Percentiles rank a stretch among this genome's conserved stretches.
Conservation (phyloP, 2,797 vertebrate species). For the Nannoperca australis region DNA sequence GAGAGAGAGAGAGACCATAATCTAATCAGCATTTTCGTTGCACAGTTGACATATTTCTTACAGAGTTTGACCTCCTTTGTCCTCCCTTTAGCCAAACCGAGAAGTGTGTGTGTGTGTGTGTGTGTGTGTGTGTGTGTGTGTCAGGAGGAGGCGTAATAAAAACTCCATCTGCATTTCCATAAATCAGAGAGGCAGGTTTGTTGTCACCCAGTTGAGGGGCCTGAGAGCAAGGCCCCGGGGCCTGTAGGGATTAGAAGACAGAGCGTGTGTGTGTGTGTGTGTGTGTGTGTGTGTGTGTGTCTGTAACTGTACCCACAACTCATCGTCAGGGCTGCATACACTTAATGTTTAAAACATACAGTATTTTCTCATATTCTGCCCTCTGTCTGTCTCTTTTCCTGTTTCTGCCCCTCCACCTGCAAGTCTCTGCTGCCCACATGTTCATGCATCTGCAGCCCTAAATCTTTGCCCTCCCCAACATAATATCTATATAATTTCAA, state of each 20-base stretch:
- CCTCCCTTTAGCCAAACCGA: conserved; percentile 38
- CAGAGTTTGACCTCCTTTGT: conserved; percentile 67
- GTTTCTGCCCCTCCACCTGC: conserved; percentile 10
- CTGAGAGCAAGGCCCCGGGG: conserved; percentile 76
- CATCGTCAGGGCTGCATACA: conserved; percentile 68
- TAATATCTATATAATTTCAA: background rate
- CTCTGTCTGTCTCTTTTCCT: conserved; percentile 4
- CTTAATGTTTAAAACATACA: conserved; percentile 80
- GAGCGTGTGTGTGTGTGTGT: conserved; percentile 27
- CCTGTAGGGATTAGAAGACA: conserved; percentile 67
- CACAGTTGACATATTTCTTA: conserved; percentile 65
- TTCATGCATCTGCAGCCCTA: background rate
- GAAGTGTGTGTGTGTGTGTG: conserved; percentile 7
- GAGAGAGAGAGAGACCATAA: background rate
- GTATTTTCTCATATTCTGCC: conserved; percentile 28
- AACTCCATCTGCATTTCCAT: conserved; percentile 79
- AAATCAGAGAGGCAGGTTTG: conserved; percentile 79
- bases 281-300: conserved; percentile 25
- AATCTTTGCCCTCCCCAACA: background rate
- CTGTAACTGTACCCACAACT: conserved; percentile 41
- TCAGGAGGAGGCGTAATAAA: conserved; percentile 61
- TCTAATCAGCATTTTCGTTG: conserved; percentile 49
- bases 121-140: conserved; percentile 24
- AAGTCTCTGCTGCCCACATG: background rate
- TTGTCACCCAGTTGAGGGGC: conserved; percentile 75